phyloP scores from a whole-genome alignment of 2,113 vertebrate genomes.

The Psittacara wagleri region DNA sequence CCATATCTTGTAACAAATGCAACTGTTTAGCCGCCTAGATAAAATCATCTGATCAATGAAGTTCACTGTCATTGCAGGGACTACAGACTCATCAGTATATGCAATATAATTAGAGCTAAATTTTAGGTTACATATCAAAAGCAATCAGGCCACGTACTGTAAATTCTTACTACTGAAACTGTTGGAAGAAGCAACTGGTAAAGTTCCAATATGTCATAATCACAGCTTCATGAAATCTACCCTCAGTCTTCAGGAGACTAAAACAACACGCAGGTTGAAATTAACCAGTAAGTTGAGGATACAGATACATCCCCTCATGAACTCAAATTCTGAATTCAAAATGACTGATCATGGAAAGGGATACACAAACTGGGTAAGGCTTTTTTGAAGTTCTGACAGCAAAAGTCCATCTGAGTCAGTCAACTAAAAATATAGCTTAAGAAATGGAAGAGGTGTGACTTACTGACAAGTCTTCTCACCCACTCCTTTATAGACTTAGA shows the following conservation, averaged over 20 bases:
- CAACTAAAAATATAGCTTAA: slow-evolving; percentile 57
- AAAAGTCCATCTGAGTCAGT: slow-evolving; percentile 67
- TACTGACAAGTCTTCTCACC: slow-evolving; percentile 68
- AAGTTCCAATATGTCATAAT: neutral
- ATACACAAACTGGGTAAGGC: neutral
- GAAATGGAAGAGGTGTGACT: slow-evolving; percentile 68
- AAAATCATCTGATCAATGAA: neutral
- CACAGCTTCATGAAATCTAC: neutral
- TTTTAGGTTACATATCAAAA: neutral
- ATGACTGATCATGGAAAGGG: neutral
- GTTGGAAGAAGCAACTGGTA: neutral
- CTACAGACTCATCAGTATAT: neutral
- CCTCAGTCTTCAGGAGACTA: neutral
- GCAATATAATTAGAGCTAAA: neutral
- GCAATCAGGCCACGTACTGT: neutral
- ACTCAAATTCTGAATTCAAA: neutral
- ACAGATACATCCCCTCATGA: neutral
- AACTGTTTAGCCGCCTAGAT: neutral
- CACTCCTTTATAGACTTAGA: slow-evolving; percentile 61
- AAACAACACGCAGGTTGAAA: neutral
- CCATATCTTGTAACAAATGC: neutral
- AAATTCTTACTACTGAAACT: neutral
- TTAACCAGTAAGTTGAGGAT: neutral
- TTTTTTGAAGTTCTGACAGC: slow-evolving; percentile 53
- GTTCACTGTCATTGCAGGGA: neutral